Conservation (phyloP, 2,797 vertebrate species). For the Pipistrellus nathusii region DNA sequence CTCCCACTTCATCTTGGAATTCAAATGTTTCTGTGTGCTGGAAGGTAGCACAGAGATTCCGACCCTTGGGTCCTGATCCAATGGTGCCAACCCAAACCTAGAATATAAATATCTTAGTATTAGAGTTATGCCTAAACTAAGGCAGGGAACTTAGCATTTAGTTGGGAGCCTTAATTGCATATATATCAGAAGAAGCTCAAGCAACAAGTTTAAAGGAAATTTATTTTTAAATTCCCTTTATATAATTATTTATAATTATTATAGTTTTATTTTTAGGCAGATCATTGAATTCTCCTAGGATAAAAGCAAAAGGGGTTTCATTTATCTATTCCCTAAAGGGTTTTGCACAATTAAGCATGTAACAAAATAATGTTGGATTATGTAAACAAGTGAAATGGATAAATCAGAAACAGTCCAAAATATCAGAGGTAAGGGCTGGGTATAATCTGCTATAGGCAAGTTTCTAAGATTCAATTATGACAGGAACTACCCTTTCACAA, state of each 20-base stretch:
- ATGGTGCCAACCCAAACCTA: conserved; percentile 98
- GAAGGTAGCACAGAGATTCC: conserved; percentile 94
- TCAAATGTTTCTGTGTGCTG: conserved; percentile 95
- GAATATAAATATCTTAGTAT: background rate
- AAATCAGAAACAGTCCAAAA: conserved; percentile 32
- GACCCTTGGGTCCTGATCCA: conserved; percentile 93
- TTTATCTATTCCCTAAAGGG: conserved; percentile 9
- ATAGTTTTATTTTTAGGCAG: conserved; percentile 36
- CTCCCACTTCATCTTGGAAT: conserved; percentile 97
- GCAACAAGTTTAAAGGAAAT: conserved; percentile 38
- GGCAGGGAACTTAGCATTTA: conserved; percentile 47
- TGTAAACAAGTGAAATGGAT: conserved; percentile 36
- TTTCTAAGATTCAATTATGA: conserved; percentile 20
- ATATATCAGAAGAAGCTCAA: conserved; percentile 50
- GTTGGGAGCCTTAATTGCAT: background rate
- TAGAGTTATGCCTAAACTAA: background rate
- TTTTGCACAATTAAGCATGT: conserved; percentile 16
- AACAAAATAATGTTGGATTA: conserved; percentile 28
- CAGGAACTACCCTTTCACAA: conserved; percentile 31
- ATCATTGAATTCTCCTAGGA: conserved; percentile 11
- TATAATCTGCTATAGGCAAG: background rate
- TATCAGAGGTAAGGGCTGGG: background rate
- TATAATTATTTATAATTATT: background rate
- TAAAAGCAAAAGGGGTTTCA: background rate
- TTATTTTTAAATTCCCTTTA: conserved; percentile 46